Evolutionary conservation across 2,888 invertebrate species (phyloP).

Genomic region (Dolomedes plantarius): DNA sequence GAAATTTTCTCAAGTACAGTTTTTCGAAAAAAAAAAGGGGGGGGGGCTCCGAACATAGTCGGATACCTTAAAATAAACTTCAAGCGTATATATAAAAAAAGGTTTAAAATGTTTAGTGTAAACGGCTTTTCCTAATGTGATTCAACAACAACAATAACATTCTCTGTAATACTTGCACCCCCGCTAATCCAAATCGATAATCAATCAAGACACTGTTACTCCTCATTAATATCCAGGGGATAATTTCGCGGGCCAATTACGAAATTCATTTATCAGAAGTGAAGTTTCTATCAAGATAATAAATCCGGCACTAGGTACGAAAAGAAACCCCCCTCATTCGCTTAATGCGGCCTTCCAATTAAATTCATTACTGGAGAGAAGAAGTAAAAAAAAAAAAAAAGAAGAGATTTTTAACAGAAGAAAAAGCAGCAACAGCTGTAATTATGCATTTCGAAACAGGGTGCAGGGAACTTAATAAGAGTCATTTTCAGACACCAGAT

Average conservation of each 20-base stretch:
- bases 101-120: too few species aligned
- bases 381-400: neutral
- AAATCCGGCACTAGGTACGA: neutral
- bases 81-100: too few species aligned
- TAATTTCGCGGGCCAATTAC: neutral
- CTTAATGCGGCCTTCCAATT: neutral
- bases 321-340: neutral
- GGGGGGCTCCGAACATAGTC: too few species aligned
- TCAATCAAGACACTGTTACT: neutral
- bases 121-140: too few species aligned
- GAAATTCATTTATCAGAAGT: neutral
- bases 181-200: neutral
- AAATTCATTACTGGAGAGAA: neutral
- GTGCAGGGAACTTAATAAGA: neutral
- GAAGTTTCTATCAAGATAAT: neutral
- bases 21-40: too few species aligned
- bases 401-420: neutral
- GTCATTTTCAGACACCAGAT: neutral
- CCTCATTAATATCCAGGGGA: neutral
- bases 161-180: too few species aligned
- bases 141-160: too few species aligned
- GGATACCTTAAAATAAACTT: too few species aligned
- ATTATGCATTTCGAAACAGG: neutral
- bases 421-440: neutral
- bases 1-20: too few species aligned